Conservation (phyloP, 2,888 invertebrate species). For the Timema cristinae region DNA sequence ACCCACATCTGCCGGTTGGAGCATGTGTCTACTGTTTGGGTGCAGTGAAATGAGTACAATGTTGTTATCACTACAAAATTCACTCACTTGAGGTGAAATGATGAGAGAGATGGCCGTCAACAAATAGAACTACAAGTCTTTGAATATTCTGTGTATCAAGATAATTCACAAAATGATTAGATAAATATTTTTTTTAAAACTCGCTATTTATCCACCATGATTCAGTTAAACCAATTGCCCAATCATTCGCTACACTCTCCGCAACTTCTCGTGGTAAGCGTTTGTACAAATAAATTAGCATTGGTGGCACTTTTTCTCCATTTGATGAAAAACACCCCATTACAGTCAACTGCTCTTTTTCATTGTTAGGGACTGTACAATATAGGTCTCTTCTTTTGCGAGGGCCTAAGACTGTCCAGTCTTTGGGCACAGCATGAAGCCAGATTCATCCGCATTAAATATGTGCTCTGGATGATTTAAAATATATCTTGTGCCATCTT, state of each 20-base stretch:
- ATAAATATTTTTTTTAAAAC: constrained; percentile 6
- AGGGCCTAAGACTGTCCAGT: too few species aligned
- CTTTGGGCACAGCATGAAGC: too few species aligned
- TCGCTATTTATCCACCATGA: constrained; percentile 3
- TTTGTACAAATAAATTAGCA: constrained; percentile 42
- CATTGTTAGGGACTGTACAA: too few species aligned
- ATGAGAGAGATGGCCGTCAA: background rate
- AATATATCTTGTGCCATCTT: too few species aligned
- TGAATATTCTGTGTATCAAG: constrained; percentile 5
- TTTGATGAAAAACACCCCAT: constrained; percentile 39
- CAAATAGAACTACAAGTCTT: too few species aligned
- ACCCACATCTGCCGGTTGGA: constrained; percentile 1
- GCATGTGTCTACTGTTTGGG: background rate
- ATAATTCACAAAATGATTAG: constrained; percentile 1
- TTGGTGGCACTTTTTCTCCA: constrained; percentile 40
- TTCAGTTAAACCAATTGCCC: constrained; percentile 4
- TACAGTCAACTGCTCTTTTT: too few species aligned
- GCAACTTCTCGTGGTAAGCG: constrained; percentile 38
- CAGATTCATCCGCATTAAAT: too few species aligned
- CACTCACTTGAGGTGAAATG: background rate
- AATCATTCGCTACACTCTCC: constrained; percentile 35
- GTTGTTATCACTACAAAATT: too few species aligned
- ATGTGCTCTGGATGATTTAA: too few species aligned
- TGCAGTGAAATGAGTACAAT: too few species aligned
- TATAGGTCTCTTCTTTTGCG: too few species aligned